Percentiles rank a stretch among this genome's conserved stretches.
Evolutionary conservation across 2,888 invertebrate genomes (phyloP).

Genomic region (Steromphala cineraria): DNA sequence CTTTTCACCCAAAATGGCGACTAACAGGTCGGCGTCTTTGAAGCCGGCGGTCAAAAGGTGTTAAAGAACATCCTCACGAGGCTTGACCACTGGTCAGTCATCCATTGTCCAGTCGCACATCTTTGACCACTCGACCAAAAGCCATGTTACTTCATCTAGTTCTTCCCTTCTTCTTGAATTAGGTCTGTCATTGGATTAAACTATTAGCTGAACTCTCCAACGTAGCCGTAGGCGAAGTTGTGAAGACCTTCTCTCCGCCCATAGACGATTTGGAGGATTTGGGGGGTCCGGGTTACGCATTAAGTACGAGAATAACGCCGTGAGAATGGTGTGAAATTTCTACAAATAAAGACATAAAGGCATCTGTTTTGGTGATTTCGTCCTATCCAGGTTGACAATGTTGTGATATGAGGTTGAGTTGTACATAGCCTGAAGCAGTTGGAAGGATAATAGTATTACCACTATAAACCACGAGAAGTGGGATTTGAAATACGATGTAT

Average conservation of each 20-base stretch:
- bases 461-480: too few species aligned
- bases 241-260: background rate
- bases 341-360: conserved; percentile 4
- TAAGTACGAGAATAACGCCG: background rate
- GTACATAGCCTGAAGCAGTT: too few species aligned
- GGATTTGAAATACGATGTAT: too few species aligned
- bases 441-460: too few species aligned
- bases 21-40: background rate
- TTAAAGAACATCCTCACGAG: background rate
- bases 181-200: conserved; percentile 5
- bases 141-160: background rate
- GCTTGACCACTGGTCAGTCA: background rate
- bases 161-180: background rate
- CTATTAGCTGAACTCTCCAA: background rate
- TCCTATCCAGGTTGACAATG: too few species aligned
- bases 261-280: background rate
- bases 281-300: background rate
- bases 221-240: background rate
- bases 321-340: conserved; percentile 10
- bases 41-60: background rate
- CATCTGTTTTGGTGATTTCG: background rate
- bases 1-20: background rate
- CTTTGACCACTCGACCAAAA: conserved; percentile 6
- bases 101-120: background rate
- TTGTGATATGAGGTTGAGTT: too few species aligned